These are phyloP conservation scores for Podocnemis expansa DNA, from an alignment of 2,113 vertebrate genomes.

Conservation along the genomic window DNA sequence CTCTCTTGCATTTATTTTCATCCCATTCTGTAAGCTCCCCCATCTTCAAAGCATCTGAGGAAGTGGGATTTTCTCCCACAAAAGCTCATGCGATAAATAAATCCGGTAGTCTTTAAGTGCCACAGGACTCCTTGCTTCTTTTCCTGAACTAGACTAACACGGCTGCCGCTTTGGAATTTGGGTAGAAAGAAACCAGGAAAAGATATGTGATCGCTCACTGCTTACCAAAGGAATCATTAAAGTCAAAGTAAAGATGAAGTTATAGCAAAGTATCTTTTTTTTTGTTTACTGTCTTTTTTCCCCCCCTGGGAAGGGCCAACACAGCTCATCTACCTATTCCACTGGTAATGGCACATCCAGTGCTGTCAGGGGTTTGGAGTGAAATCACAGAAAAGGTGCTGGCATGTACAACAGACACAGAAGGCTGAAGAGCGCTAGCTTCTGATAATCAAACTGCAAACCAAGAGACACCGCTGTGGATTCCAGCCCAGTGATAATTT, in stretches of 20 bases:
- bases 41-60: no score
- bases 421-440: conserved; percentile 2
- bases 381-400: conserved; percentile 48
- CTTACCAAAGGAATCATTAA: background rate
- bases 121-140: no score
- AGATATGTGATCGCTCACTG: background rate
- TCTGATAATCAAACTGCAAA: conserved; percentile 1
- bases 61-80: no score
- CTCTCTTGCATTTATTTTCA: no score
- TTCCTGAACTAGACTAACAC: no score
- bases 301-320: background rate
- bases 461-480: background rate
- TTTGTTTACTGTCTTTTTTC: background rate
- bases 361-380: background rate
- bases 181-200: background rate
- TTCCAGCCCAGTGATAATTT: background rate
- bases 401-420: conserved; percentile 37
- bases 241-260: background rate
- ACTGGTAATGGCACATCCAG: background rate
- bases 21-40: no score
- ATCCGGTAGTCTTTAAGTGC: no score
- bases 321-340: background rate
- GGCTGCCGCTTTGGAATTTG: no score
- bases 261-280: background rate
- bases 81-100: no score